Evolutionary conservation across 2,113 vertebrate species (phyloP).

Genomic region (Macrotis lagotis): DNA sequence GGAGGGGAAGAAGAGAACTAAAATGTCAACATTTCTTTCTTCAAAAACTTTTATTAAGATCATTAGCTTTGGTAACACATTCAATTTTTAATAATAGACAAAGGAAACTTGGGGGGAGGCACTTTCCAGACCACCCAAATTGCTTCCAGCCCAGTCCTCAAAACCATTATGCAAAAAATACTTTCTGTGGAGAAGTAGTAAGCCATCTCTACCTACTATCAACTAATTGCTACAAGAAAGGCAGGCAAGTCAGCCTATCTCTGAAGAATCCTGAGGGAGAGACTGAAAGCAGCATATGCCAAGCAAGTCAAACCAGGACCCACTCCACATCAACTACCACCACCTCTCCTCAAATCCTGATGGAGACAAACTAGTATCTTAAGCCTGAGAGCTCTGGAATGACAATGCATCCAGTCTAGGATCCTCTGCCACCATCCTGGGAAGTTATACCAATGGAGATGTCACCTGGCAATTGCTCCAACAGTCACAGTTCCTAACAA

Average conservation of each 20-base stretch:
- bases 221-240: neutral
- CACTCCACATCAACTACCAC: neutral
- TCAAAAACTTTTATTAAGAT: neutral
- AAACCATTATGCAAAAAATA: neutral
- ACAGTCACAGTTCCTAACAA: neutral
- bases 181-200: neutral
- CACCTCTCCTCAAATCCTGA: neutral
- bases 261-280: neutral
- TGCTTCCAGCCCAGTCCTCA: neutral
- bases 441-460: neutral
- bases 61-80: neutral
- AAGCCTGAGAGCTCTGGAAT: neutral
- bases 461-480: neutral
- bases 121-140: neutral
- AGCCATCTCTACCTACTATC: neutral
- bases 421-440: neutral
- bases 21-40: neutral
- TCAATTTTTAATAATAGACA: neutral
- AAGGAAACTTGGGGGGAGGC: neutral
- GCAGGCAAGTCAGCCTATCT: neutral
- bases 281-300: neutral
- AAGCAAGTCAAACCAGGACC: neutral
- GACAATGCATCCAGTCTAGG: neutral
- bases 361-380: neutral
- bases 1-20: accelerated